Evolutionary conservation across 2,888 invertebrate species (phyloP).

Genomic region (Acrobasis repandana): DNA sequence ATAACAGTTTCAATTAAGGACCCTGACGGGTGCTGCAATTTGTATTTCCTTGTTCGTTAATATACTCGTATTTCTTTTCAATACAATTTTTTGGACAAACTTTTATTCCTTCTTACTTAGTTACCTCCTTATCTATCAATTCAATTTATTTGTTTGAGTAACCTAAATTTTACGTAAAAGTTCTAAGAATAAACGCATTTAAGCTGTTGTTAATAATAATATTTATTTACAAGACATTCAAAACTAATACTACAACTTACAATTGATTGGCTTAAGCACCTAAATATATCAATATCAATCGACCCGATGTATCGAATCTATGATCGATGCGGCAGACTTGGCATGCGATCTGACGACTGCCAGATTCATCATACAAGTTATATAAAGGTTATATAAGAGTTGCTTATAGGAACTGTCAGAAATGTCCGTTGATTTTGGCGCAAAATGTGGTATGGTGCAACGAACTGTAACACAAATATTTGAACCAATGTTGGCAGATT

Average conservation of each 20-base stretch:
- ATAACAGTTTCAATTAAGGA: no score
- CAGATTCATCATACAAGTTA: slow-evolving; percentile 39
- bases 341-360: slow-evolving; percentile 53
- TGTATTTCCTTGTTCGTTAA: no score
- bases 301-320: slow-evolving; percentile 19
- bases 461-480: slow-evolving; percentile 16
- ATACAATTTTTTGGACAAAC: no score
- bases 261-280: slow-evolving; percentile 1
- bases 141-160: no score
- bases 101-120: no score
- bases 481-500: not conserved
- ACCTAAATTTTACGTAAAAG: no score
- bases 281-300: slow-evolving; percentile 17
- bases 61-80: no score
- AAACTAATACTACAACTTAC: slow-evolving; percentile 7
- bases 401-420: slow-evolving; percentile 17
- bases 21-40: no score
- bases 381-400: not conserved
- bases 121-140: no score
- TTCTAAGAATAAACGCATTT: no score
- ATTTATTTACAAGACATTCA: not conserved
- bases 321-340: slow-evolving; percentile 50
- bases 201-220: no score
- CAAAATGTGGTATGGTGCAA: slow-evolving; percentile 12
- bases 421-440: slow-evolving; percentile 13